Base-by-base conservation (phyloP, 1,140 invertebrate genomes). In the Muscidifurax raptorellus region DNA sequence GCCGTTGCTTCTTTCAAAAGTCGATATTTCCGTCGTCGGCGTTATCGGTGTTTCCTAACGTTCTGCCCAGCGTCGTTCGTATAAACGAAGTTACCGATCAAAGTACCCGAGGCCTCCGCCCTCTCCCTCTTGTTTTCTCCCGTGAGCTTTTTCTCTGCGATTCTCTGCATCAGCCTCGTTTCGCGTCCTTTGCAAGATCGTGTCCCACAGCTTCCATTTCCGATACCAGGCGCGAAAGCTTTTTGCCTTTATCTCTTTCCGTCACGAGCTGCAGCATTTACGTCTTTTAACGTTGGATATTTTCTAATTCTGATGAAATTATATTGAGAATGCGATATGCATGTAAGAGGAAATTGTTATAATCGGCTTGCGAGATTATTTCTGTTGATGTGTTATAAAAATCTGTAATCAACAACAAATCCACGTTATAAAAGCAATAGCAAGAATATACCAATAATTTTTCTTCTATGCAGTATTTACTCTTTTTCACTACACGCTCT, bases 11-110 rank as follows among this genome's bases (percentile, higher is more conserved):
- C 67, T 30, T 32, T 64, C 72, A 90, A 92, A 92, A 92, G 90
- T 92, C 91, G 91, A 92, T 92, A 92, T 92, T 92, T 92, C 91
- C 91, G 91, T 90, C 91, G 91, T 86, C 88, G 89, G 88, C 89
- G 90, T 92, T 92, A 91, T 91, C 91, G 89, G 89, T 90, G 90
- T 90, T 91, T 90, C 78, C 92, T 92, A 89, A 91, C 89, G 88
- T 91, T 92, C 84, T 90, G 89, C 91, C 90, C 90, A 90, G 89
- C 87, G 88, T 90, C 90, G 90, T 78, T 87, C 89, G 87, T 88
- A 88, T 85, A 92, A 92, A 92, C 88, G 87, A 91, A 91, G 88
- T 92, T 92, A 91, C 88, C 89, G 90, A 92, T 92, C 91, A 91
- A 92, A 92, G 90, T 91, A 89, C 89, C 88, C 84, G 84, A 36